phyloP scores from a whole-genome alignment of 2,113 vertebrate species.

The Paratilapia polleni region DNA sequence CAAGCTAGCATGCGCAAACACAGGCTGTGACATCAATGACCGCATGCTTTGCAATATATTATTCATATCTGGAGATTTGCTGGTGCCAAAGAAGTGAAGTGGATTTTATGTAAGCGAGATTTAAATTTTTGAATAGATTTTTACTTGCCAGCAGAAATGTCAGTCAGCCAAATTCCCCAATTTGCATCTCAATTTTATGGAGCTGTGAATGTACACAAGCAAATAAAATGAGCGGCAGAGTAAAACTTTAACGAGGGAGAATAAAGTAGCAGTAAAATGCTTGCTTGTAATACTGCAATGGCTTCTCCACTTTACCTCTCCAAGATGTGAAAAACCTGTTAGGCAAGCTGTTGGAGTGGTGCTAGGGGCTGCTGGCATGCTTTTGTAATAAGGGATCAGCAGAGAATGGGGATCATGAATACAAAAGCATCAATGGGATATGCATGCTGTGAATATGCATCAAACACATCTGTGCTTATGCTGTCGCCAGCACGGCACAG shows the following conservation, averaged over 20 bases:
- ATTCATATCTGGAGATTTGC: slow-evolving; percentile 42
- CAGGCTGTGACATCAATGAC: slow-evolving; percentile 5
- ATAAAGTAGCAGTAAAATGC: slow-evolving; percentile 58
- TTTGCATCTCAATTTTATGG: slow-evolving; percentile 46
- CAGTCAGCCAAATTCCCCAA: slow-evolving; percentile 21
- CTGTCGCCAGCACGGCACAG: neutral
- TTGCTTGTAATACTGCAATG: slow-evolving; percentile 32
- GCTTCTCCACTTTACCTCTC: slow-evolving; percentile 42
- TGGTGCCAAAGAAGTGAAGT: slow-evolving; percentile 15
- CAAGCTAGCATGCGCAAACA: neutral
- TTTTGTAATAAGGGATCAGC: slow-evolving; percentile 61
- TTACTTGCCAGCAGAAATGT: slow-evolving; percentile 11
- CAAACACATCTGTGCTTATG: slow-evolving; percentile 52
- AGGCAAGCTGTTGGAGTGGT: slow-evolving; percentile 47
- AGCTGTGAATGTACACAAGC: slow-evolving; percentile 34
- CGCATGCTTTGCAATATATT: slow-evolving; percentile 47
- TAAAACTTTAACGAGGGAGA: slow-evolving; percentile 57
- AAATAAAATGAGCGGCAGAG: slow-evolving; percentile 18
- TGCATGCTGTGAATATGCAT: slow-evolving; percentile 62
- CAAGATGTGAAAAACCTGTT: slow-evolving; percentile 58
- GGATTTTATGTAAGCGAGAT: slow-evolving; percentile 7
- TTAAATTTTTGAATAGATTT: neutral
- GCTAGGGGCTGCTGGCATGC: slow-evolving; percentile 49
- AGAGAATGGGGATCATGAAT: slow-evolving; percentile 62
- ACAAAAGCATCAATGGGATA: slow-evolving; percentile 68